These are phyloP conservation scores for Xanthia togata DNA, from an alignment of 2,888 invertebrate species.

Conservation along the genomic window DNA sequence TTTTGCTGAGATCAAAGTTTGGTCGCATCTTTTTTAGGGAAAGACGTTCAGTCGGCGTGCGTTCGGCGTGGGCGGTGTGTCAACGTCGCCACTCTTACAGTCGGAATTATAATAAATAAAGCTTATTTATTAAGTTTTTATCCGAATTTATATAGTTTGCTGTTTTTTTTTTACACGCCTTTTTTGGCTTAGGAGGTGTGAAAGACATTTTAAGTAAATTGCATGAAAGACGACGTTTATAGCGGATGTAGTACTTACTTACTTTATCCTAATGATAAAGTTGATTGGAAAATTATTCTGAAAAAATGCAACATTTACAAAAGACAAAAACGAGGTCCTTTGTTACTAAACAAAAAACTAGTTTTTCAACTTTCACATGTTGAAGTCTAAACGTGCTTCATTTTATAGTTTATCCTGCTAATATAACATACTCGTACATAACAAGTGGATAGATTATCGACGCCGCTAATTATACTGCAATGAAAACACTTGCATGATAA, in stretches of 20 bases:
- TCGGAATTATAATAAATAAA: constrained; percentile 47
- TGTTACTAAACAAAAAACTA: background rate
- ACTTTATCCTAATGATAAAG: constrained; percentile 3
- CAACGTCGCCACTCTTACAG: constrained; percentile 46
- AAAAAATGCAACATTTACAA: background rate
- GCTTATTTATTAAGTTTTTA: constrained; percentile 45
- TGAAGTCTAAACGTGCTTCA: background rate
- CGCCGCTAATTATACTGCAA: constrained; percentile 23
- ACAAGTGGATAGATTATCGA: background rate
- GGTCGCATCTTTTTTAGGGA: constrained; percentile 66
- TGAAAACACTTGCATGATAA: constrained; percentile 38
- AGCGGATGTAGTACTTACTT: constrained; percentile 8
- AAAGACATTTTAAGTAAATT: constrained; percentile 4
- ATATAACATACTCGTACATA: background rate
- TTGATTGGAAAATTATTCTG: background rate
- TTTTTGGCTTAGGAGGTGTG: constrained; percentile 9
- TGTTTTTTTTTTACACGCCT: constrained; percentile 19
- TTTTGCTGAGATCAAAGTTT: constrained; percentile 74
- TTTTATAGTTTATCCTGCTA: background rate
- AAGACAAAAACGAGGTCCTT: background rate
- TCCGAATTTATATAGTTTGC: constrained; percentile 27
- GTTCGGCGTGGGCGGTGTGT: constrained; percentile 47
- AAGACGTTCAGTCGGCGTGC: constrained; percentile 39
- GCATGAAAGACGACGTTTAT: constrained; percentile 22
- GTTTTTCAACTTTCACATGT: constrained; percentile 19